Evolutionary conservation across 2,888 invertebrate species (phyloP).

Genomic region (Drosophila bunnanda): DNA sequence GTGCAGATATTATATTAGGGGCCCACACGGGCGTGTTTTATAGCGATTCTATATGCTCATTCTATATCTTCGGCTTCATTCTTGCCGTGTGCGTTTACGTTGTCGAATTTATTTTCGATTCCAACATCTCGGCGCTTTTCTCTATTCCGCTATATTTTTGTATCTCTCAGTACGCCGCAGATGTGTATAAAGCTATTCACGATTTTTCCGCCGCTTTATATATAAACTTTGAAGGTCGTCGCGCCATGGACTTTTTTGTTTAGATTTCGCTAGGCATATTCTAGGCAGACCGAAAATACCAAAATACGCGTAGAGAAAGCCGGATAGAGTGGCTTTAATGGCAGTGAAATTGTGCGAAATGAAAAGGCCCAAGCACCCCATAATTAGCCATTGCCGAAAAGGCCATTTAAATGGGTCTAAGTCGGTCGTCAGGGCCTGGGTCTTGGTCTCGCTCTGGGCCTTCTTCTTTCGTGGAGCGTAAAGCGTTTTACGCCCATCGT

Average conservation of each 20-base stretch:
- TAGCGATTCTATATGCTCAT: conserved; percentile 47
- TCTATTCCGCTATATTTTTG: conserved; percentile 48
- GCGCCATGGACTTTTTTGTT: conserved; percentile 71
- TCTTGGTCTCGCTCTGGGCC: conserved; percentile 34
- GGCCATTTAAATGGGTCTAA: conserved; percentile 61
- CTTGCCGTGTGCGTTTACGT: conserved; percentile 69
- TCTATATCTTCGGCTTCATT: conserved; percentile 68
- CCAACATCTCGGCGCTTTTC: conserved; percentile 44
- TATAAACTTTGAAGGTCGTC: conserved; percentile 77
- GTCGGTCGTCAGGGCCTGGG: conserved; percentile 17
- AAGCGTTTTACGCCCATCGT: conserved; percentile 51
- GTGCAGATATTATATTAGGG: conserved; percentile 29
- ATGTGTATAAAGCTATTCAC: conserved; percentile 77
- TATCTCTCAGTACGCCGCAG: conserved; percentile 32
- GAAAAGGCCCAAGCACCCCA: conserved; percentile 60
- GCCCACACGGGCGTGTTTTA: conserved; percentile 53
- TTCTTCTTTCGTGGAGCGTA: conserved; percentile 63
- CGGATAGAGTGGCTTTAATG: conserved; percentile 46
- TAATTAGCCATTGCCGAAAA: conserved; percentile 71
- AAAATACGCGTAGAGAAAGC: conserved; percentile 57
- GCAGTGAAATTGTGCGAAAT: conserved; percentile 68
- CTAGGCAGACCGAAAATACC: conserved; percentile 38
- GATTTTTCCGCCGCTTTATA: conserved; percentile 60
- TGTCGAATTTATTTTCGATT: conserved; percentile 73
- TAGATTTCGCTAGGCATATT: conserved; percentile 70